Percentiles rank a stretch among this genome's conserved stretches.
Evolutionary conservation across 2,113 vertebrate genomes (phyloP).

Genomic region (Leuciscus idus): DNA sequence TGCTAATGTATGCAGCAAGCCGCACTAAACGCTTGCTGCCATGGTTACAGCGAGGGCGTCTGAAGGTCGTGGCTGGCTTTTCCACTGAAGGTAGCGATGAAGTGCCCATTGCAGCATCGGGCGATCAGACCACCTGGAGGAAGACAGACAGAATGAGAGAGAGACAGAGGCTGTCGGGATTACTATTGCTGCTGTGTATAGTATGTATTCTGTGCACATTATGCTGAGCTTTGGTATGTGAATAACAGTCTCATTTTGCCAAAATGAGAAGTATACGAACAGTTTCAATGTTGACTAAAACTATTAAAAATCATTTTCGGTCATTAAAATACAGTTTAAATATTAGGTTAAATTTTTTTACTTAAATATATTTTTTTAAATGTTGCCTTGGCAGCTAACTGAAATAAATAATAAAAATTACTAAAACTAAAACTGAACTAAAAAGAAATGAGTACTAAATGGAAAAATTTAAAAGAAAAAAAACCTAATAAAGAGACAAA

Average conservation of each 20-base stretch:
- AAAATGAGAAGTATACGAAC: neutral
- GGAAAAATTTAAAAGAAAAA: neutral
- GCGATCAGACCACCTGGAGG: constrained; percentile 70
- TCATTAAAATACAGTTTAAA: neutral
- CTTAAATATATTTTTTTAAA: neutral
- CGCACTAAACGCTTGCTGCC: constrained; percentile 58
- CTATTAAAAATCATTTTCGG: neutral
- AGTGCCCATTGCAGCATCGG: constrained; percentile 63
- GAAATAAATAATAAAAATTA: too few species aligned
- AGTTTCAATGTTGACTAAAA: neutral
- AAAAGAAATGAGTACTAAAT: neutral
- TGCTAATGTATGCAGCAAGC: constrained; percentile 62
- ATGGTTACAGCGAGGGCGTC: constrained; percentile 72
- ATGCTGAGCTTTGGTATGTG: neutral
- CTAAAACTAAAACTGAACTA: neutral
- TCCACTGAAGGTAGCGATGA: constrained; percentile 60
- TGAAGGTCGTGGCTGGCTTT: constrained; percentile 68
- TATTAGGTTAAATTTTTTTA: neutral
- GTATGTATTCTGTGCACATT: neutral
- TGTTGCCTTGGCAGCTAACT: neutral
- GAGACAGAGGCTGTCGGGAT: constrained; percentile 31
- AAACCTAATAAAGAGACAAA: too few species aligned
- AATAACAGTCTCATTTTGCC: neutral
- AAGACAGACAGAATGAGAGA: constrained; percentile 56
- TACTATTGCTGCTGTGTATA: neutral